Evolutionary conservation across 2,797 vertebrate species (phyloP), one percentile per base, ranked within the genome.

Genomic region (Danio albolineatus): DNA sequence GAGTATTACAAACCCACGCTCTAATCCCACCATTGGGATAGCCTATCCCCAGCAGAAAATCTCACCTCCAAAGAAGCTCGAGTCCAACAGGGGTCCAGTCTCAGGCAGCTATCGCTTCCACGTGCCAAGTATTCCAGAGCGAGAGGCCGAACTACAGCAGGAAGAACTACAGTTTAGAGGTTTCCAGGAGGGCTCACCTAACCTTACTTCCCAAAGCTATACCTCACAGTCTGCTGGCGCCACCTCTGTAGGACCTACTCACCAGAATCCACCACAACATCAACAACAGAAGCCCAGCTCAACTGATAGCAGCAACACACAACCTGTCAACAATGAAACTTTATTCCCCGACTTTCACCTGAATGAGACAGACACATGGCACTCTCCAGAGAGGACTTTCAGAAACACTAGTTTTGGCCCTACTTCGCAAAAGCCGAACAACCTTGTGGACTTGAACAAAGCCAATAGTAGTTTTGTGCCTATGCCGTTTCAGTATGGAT

Each of bases 41-140:
- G 95, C 96, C 79, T 95, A 96, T 90, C 95, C 95, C 0, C 96
- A 95, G 85, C 94, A 94, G 84, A 95, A 98, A 89, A 92, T 95
- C 88, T 91, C 94, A 2, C 95, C 92, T 2, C 94, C 94, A 8
- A 96, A 97, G 89, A 95, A 96, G 83, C 86, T 93, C 2, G 96
- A 97, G 83, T 90, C 66, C 39, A 84, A 86, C 86, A 89, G 79
- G 65, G 89, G 89, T 61, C 93, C 92, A 17, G 85, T 92, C 21
- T 91, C 90, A 12, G 91, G 95, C 89, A 93, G 92, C 93, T 95
- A 94, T 88, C 91, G 92, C 85, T 96, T 97, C 89, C 95, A 96
- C 59, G 90, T 93, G 86, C 92, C 96, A 86, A 82, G 91, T 90
- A 71, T 96, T 83, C 90, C 95, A 0, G 95, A 96, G 85, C 90